Evolutionary conservation across 1,140 invertebrate species (phyloP).

Genomic region (Goniozus legneri): DNA sequence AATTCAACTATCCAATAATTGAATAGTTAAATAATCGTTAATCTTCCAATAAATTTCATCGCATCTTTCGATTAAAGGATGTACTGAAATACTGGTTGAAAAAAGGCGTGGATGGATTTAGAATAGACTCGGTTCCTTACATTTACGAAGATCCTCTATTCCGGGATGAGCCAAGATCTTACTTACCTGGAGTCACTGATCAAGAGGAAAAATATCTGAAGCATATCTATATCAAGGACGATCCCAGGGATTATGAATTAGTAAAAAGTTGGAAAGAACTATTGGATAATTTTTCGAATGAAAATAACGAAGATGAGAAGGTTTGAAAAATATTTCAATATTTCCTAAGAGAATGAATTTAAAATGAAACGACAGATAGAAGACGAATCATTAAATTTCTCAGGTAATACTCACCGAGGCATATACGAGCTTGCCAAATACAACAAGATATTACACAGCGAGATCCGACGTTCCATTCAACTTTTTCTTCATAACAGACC

Average conservation of each 20-base stretch:
- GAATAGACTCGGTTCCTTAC: slow-evolving; percentile 64
- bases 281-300: slow-evolving; percentile 58
- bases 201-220: slow-evolving; percentile 49
- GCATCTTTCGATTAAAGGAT: slow-evolving; percentile 55
- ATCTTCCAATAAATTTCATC: background rate
- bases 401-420: slow-evolving; percentile 49
- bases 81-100: slow-evolving; percentile 71
- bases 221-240: slow-evolving; percentile 65
- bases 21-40: background rate
- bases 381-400: too few relatives aligned
- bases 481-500: slow-evolving; percentile 53
- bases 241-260: slow-evolving; percentile 56
- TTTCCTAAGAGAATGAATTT: background rate
- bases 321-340: slow-evolving; percentile 10
- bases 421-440: slow-evolving; percentile 55
- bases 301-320: slow-evolving; percentile 40
- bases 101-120: slow-evolving; percentile 72
- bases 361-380: too few relatives aligned
- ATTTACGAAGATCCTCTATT: slow-evolving; percentile 58
- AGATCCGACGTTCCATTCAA: slow-evolving; percentile 60
- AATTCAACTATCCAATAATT: background rate
- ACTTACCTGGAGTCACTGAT: slow-evolving; percentile 33
- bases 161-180: slow-evolving; percentile 60
- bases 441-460: slow-evolving; percentile 63
- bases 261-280: slow-evolving; percentile 63